Base-by-base conservation (phyloP, 30 jellyfish, hydroid and myxozoan genomes). In the Hydractinia echinata region DNA sequence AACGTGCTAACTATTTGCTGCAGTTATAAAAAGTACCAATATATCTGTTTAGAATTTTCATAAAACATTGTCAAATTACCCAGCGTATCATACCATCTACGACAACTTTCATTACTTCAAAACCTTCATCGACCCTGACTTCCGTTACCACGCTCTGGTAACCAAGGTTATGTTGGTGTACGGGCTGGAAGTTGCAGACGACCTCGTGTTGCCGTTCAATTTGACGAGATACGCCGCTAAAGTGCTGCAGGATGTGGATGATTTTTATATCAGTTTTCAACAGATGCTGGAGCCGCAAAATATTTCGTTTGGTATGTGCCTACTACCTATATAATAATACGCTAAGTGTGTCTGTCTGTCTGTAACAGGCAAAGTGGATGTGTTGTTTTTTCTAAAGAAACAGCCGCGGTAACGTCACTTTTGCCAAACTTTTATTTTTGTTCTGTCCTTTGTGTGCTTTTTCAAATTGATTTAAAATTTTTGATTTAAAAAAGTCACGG, bases 61-160 rank as follows among this genome's bases (percentile, higher is more conserved):
- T 52, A 15, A 54, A 15, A 71, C 49, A 20, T 54, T 55, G 61
- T 8, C 81, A 16, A 78, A 73, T 19, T 94, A 88, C 67, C 99
- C 99, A 5, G 92, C 78, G 21, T 94, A 94, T 58, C 99, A 94
- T 66, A 74, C 97, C 20, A 88, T 94, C 10, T 90, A 94, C 83
- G 99, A 94, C 85, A 94, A 94, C 81, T 94, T 72, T 85, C 85
- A 85, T 55, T 94, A 95, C 96, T 77, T 84, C 95, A 77, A 82
- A 44, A 52, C 88, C 15, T 94, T 94, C 61, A 88, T 94, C 14
- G 99, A 94, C 73, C 99, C 99, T 0, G 95, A 87, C 55, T 71
- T 88, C 81, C 69, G 84, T 5, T 94, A 88, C 82, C 96, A 94
- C 68, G 77, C 87, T 52, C 52, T 73, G 39, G 76, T 94, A 50